Percentiles rank a stretch among this genome's conserved stretches.
phyloP scores from a whole-genome alignment of 1,140 invertebrate species.

The Forficula auricularia region DNA sequence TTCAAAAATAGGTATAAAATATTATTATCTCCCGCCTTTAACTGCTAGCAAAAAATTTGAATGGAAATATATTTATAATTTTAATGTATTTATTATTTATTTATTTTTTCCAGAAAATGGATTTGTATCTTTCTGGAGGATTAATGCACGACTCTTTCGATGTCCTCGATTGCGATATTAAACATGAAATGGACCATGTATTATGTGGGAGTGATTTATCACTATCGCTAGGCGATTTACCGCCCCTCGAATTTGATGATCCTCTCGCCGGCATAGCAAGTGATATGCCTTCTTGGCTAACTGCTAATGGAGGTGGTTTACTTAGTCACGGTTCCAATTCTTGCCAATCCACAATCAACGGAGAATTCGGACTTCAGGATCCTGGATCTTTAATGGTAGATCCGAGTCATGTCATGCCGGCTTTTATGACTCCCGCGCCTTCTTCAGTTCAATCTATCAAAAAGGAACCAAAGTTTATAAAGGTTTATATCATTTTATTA shows the following conservation, averaged over 20 bases:
- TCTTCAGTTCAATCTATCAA: not conserved
- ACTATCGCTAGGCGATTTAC: conserved; percentile 6
- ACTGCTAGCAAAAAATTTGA: too few relatives aligned
- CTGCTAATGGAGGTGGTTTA: not conserved
- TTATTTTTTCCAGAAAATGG: too few relatives aligned
- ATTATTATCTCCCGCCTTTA: too few relatives aligned
- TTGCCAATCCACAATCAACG: conserved; percentile 28
- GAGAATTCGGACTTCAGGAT: conserved; percentile 53
- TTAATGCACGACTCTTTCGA: conserved; percentile 19
- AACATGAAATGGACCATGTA: conserved; percentile 58
- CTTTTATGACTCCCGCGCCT: conserved; percentile 19
- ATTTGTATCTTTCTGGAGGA: too few relatives aligned
- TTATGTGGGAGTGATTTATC: conserved; percentile 33
- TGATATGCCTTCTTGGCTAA: conserved; percentile 2
- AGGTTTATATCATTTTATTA: too few relatives aligned
- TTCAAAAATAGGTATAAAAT: too few relatives aligned
- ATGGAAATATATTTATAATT: too few relatives aligned
- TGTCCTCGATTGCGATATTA: conserved; percentile 67
- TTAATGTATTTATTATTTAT: too few relatives aligned
- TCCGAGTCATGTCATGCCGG: conserved; percentile 51
- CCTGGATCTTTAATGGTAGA: conserved; percentile 57
- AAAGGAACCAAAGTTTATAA: too few relatives aligned
- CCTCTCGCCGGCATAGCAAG: conserved; percentile 24
- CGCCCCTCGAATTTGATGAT: conserved; percentile 40
- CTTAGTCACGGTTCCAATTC: conserved; percentile 11